Percentiles rank a stretch among this genome's conserved stretches.
Conservation (phyloP, 2,888 invertebrate species). For the Neoascia interrupta region DNA sequence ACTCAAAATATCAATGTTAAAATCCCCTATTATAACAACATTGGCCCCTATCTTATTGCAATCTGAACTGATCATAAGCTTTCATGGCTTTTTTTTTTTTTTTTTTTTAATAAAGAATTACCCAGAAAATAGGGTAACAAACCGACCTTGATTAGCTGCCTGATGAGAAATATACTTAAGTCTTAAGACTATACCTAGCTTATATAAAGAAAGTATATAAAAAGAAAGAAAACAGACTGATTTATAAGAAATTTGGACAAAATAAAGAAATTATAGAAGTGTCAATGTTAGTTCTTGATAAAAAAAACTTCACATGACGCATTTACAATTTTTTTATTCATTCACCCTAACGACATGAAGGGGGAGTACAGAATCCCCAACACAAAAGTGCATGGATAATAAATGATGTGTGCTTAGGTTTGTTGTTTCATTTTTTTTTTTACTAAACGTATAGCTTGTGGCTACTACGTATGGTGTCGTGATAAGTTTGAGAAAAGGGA, state of each 20-base stretch:
- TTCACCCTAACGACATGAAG: slow-evolving; percentile 4
- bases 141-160: too few species aligned
- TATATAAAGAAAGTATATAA: too few species aligned
- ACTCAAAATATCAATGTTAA: too few species aligned
- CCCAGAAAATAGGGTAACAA: too few species aligned
- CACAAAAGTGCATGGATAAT: slow-evolving; percentile 49
- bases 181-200: too few species aligned
- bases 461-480: slow-evolving; percentile 32
- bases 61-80: too few species aligned
- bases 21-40: too few species aligned
- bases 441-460: slow-evolving; percentile 41
- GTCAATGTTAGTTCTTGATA: slow-evolving; percentile 37
- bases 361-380: slow-evolving; percentile 7
- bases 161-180: too few species aligned
- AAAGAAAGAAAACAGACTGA: slow-evolving; percentile 2
- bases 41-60: too few species aligned
- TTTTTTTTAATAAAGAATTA: too few species aligned
- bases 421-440: slow-evolving; percentile 20
- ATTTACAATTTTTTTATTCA: slow-evolving; percentile 15
- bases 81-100: too few species aligned
- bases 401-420: slow-evolving; percentile 63
- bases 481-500: slow-evolving; percentile 38
- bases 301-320: slow-evolving; percentile 15
- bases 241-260: slow-evolving; percentile 17
- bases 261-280: slow-evolving; percentile 34